A percentile compares a stretch with the other conserved stretches of the same genome.
These are phyloP conservation scores for Prosapia bicincta DNA, from an alignment of 2,888 invertebrate genomes.

Conservation along the genomic window DNA sequence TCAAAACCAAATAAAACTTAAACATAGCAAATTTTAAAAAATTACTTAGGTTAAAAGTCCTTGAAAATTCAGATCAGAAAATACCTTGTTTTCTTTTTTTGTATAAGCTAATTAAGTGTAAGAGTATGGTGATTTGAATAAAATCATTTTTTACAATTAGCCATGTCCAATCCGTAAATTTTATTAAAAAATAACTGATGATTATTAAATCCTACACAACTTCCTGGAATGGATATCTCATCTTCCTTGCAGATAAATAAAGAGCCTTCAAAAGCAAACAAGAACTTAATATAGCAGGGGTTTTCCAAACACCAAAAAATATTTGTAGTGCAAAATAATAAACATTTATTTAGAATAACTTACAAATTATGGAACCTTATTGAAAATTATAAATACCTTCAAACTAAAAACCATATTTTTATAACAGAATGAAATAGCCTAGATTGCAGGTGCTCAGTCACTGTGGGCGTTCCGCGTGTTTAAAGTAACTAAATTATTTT, in stretches of 20 bases:
- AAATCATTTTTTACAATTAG: too few species aligned
- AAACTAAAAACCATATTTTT: background rate
- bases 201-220: background rate
- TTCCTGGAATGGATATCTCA: background rate
- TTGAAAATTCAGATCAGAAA: too few species aligned
- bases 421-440: constrained; percentile 1
- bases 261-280: background rate
- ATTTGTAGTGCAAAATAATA: background rate
- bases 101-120: too few species aligned
- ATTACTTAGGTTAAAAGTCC: too few species aligned
- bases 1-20: too few species aligned
- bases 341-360: background rate
- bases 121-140: too few species aligned
- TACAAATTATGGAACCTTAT: background rate
- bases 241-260: background rate
- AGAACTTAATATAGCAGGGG: background rate
- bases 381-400: background rate
- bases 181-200: too few species aligned
- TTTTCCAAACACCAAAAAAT: too few species aligned
- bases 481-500: background rate
- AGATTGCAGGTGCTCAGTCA: constrained; percentile 7
- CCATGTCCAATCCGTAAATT: too few species aligned
- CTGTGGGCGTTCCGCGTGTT: constrained; percentile 6
- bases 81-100: too few species aligned
- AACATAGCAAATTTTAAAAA: too few species aligned